Evolutionary conservation across 2,113 vertebrate species (phyloP), one percentile per base, ranked within the genome.

Genomic region (Prochilodus magdalenae): DNA sequence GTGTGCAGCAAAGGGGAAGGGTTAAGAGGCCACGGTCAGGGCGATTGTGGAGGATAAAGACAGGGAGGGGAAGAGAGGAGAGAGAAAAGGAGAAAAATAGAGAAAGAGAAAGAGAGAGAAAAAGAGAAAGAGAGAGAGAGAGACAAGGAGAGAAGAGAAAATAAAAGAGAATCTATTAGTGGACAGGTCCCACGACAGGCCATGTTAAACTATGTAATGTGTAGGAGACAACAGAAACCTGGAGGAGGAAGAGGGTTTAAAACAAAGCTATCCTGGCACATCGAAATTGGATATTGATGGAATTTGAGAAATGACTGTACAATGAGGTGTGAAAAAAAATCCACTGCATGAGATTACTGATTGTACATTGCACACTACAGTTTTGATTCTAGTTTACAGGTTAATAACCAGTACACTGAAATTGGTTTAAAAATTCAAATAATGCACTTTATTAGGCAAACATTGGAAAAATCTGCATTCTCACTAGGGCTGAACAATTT

Each of bases 91-190:
- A 18, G 49, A 51, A 18, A 51, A 51, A 49, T 4, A 49, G 47
- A 49, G 8, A 75, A 70, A 60, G 40, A 70, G 65, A 81, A 49
- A 87, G 33, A 88, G 79, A 89, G 82, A 88, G 57, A 86, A 66
- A 76, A 81, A 86, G 75, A 86, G 30, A 81, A 55, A 75, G 47
- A 73, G 70, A 75, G 77, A 84, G 51, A 87, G 7, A 89, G 74
- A 88, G 86, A 89, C 74, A 89, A 84, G 79, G 86, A 88, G 86
- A 86, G 76, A 89, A 86, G 79, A 90, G 84, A 91, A 82, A 90
- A 89, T 88, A 88, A 88, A 85, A 90, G 77, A 90, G 86, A 91
- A 89, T 87, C 85, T 90, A 88, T 91, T 90, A 91, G 88, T 90
- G 82, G 81, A 87, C 76, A 85, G 60, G 79, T 84, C 82, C 85